These are phyloP conservation scores for Patella depressa DNA, from an alignment of 2,888 invertebrate genomes.

Conservation along the genomic window DNA sequence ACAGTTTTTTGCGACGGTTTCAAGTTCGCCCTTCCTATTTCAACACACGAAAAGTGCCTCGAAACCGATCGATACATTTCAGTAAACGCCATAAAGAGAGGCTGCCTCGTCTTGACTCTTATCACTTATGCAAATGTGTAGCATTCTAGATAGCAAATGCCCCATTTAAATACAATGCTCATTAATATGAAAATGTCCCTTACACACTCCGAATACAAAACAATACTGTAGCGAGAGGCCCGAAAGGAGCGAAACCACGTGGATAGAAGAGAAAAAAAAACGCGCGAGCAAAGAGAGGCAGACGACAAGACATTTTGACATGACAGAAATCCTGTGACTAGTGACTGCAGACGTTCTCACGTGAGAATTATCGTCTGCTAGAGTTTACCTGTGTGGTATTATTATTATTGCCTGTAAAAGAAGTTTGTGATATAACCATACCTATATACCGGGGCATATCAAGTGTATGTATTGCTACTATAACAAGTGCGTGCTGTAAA, in stretches of 20 bases:
- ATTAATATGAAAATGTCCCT: conserved; percentile 1
- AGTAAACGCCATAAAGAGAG: not conserved
- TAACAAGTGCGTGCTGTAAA: too few species aligned
- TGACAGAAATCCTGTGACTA: too few species aligned
- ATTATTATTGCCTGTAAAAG: too few species aligned
- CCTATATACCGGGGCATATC: too few species aligned
- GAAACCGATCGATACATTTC: not conserved
- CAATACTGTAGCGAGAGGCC: not conserved
- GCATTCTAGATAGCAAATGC: not conserved
- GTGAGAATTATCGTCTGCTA: too few species aligned
- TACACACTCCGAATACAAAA: not conserved
- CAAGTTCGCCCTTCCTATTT: not conserved
- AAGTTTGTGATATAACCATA: too few species aligned
- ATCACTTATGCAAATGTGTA: not conserved
- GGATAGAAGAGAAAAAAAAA: not conserved
- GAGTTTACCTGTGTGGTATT: too few species aligned
- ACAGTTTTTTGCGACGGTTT: not conserved
- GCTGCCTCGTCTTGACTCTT: not conserved
- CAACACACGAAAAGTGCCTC: not conserved
- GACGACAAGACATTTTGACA: not conserved
- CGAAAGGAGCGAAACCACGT: not conserved
- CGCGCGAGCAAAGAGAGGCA: not conserved
- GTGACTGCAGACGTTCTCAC: too few species aligned
- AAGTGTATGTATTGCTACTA: too few species aligned
- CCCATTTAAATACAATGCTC: not conserved